Evolutionary conservation across 35 echinoderm and acorn worm species (phyloP), one percentile per base, ranked within the genome.

Genomic region (Ptychodera flava): DNA sequence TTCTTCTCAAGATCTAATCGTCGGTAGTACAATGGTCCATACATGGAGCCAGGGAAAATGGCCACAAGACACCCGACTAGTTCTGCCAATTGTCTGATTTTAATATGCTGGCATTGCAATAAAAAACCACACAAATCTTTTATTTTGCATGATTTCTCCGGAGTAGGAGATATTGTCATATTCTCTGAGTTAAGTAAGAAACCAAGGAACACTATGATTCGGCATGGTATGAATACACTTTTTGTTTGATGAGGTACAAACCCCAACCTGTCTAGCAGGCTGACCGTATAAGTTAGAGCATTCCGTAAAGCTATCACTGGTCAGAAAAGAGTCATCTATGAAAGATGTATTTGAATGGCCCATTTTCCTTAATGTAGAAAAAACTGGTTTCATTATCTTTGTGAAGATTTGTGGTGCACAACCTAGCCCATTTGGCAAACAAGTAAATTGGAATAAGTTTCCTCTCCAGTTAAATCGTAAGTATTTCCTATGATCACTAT

Each of bases 21-120:
- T 33, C 91, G 35, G 77, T 97, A 97, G 76, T 86, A 79, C 38
- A 97, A 80, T 45, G 88, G 91, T 16, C 94, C 91, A 93, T 90
- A 90, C 80, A 90, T 30, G 34, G 76, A 33, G 12, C 83, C 89
- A 15, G 89, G 82, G 16, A 79, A 80, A 33, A 36, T 79, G 32
- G 89, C 75, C 29, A 85, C 89, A 28, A 90, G 75, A 1, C 85
- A 33, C 16, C 75, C 89, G 31, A 90, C 79, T n/a, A 90, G 33
- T 81, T 45, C 1, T 37, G 77, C 89, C 33, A 85, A n/a, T 32
- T 80, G 30, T 16, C 83, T 52, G 31, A 90, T 90, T 28, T 76
- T 36, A 0, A 16, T 36, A 35, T 32, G 2, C 31, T 22, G 27
- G 0, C 35, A n/a, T 79, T 53, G 6, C 37, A 52, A 81, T 37